phyloP scores from a whole-genome alignment of 2,888 invertebrate genomes.

The Physocephala rufipes region DNA sequence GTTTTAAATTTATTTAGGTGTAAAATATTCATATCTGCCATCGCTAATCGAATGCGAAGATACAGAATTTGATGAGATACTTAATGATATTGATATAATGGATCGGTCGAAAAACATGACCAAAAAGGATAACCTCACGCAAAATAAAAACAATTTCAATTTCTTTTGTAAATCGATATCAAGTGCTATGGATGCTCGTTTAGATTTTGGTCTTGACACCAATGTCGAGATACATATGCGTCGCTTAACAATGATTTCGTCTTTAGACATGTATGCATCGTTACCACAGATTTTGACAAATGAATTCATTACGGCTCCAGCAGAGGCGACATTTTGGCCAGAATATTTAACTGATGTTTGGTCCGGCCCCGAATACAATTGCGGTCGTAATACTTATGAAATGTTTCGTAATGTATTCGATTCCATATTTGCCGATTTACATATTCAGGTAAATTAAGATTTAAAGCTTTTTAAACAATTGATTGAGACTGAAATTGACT shows the following conservation, averaged over 20 bases:
- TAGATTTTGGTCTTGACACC: slow-evolving; percentile 82
- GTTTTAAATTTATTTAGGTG: slow-evolving; percentile 33
- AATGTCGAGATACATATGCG: slow-evolving; percentile 80
- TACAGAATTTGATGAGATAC: slow-evolving; percentile 81
- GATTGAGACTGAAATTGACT: neutral
- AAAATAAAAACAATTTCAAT: slow-evolving; percentile 64
- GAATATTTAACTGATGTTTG: slow-evolving; percentile 66
- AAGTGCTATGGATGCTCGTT: slow-evolving; percentile 78
- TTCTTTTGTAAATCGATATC: slow-evolving; percentile 69
- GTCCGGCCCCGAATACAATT: slow-evolving; percentile 68
- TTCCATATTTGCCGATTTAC: slow-evolving; percentile 74
- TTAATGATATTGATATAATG: slow-evolving; percentile 75
- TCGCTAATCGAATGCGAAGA: slow-evolving; percentile 84
- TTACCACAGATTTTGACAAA: slow-evolving; percentile 62
- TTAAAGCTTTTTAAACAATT: neutral
- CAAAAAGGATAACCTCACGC: slow-evolving; percentile 65
- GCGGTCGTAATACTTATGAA: slow-evolving; percentile 66
- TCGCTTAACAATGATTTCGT: slow-evolving; percentile 74
- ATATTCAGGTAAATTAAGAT: slow-evolving; percentile 65
- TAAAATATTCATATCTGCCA: slow-evolving; percentile 68
- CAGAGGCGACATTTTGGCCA: slow-evolving; percentile 65
- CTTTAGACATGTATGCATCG: slow-evolving; percentile 63
- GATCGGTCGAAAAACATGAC: slow-evolving; percentile 72
- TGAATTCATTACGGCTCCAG: slow-evolving; percentile 59
- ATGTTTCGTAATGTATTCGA: slow-evolving; percentile 78